These are phyloP conservation scores for Tetraneura akinire DNA, from an alignment of 1,140 invertebrate species.

Conservation along the genomic window DNA sequence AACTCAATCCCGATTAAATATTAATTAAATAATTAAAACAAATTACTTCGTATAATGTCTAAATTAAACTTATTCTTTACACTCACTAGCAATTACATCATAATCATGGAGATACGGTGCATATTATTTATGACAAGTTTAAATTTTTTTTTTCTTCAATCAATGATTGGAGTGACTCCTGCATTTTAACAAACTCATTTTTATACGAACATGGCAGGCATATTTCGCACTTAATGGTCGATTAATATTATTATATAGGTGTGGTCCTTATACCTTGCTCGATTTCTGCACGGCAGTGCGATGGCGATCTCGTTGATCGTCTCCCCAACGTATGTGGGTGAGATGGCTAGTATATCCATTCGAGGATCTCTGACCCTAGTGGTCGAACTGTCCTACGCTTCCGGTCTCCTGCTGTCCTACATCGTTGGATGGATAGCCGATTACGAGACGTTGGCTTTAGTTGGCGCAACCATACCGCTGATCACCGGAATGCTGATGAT, in stretches of 20 bases:
- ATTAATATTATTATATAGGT: slow-evolving; percentile 52
- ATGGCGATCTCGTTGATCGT: slow-evolving; percentile 75
- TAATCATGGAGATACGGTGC: too few relatives aligned
- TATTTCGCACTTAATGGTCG: too few relatives aligned
- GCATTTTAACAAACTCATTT: too few relatives aligned
- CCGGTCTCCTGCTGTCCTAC: slow-evolving; percentile 80
- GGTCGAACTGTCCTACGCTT: slow-evolving; percentile 74
- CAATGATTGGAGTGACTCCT: too few relatives aligned
- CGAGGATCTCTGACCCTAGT: slow-evolving; percentile 66
- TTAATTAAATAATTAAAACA: too few relatives aligned
- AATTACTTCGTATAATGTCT: too few relatives aligned
- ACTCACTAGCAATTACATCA: too few relatives aligned
- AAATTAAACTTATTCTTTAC: too few relatives aligned
- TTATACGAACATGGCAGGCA: too few relatives aligned
- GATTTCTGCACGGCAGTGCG: slow-evolving; percentile 64
- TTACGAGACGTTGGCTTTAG: slow-evolving; percentile 69
- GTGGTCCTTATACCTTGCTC: slow-evolving; percentile 62
- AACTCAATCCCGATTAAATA: too few relatives aligned
- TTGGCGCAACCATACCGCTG: slow-evolving; percentile 65
- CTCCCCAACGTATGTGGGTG: slow-evolving; percentile 82
- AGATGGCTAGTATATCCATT: slow-evolving; percentile 65
- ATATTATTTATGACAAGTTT: too few relatives aligned
- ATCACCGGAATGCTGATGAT: slow-evolving; percentile 70
- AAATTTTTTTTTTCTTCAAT: too few relatives aligned
- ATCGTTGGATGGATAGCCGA: slow-evolving; percentile 71